These are phyloP conservation scores for Gibbula magus DNA, from an alignment of 2,888 invertebrate genomes.

Conservation along the genomic window DNA sequence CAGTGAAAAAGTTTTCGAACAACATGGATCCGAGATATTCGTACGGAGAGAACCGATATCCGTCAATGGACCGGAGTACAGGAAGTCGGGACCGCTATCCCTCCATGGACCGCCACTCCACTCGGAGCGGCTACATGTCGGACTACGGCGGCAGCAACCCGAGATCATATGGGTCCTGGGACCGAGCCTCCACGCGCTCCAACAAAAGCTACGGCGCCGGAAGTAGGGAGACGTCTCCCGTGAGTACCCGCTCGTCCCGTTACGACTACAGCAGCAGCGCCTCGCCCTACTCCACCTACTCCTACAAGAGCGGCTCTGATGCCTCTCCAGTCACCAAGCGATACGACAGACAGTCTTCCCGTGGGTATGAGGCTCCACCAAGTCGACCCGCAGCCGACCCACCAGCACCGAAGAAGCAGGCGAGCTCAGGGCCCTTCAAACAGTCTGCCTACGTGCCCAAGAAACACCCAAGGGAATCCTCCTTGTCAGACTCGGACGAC, in stretches of 20 bases:
- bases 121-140: conserved; percentile 66
- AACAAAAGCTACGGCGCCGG: conserved; percentile 60
- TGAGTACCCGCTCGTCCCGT: conserved; percentile 57
- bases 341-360: conserved; percentile 59
- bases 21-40: conserved; percentile 36
- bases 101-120: conserved; percentile 58
- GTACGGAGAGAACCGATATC: conserved; percentile 45
- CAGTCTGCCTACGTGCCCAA: conserved; percentile 14
- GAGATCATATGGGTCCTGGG: conserved; percentile 61
- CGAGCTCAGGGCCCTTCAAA: background rate
- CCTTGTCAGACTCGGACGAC: conserved; percentile 57
- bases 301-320: conserved; percentile 57
- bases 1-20: conserved; percentile 56
- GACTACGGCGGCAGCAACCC: conserved; percentile 67
- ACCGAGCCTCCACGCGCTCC: conserved; percentile 60
- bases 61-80: conserved; percentile 39
- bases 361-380: conserved; percentile 49
- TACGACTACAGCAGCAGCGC: conserved; percentile 69
- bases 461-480: conserved; percentile 6
- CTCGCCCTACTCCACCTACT: conserved; percentile 63
- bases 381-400: conserved; percentile 25
- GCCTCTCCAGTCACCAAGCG: conserved; percentile 57
- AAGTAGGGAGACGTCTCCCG: conserved; percentile 66
- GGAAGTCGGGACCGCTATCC: conserved; percentile 37
- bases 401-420: conserved; percentile 39